Base-by-base conservation (phyloP, 2,888 invertebrate genomes). In the Nomada flava region DNA sequence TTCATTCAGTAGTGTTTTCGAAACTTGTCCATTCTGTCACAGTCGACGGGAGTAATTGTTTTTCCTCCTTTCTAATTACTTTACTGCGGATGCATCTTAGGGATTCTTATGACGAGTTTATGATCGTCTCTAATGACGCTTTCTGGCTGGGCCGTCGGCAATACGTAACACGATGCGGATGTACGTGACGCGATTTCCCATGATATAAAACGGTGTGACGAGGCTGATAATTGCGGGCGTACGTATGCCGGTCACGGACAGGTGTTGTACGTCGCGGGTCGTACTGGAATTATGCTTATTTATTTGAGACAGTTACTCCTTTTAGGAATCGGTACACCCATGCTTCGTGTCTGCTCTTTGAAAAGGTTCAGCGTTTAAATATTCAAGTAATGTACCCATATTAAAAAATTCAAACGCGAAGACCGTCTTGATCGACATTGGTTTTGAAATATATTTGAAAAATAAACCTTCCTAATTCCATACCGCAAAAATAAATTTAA, bases 181-280 rank as follows among this genome's bases (percentile, higher is more conserved):
- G 76, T 74, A 82, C 89, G 88, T 84, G 80, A 75, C 79, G 84
- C 84, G 81, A 82, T 87, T 90, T 89, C 89, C 88, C 89, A 88
- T 86, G 83, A 80, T 89, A 89, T 88, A 87, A 90, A 90, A 89
- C 82, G 79, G 65, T 47, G 76, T 67, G 71, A 72, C 26, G 67
- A 50, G 76, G 60, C 53, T 76, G 75, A 79, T 87, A 82, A 80
- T 76, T 78, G 70, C 62, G 71, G 55, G 64, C 20, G 74, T 74
- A 55, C 62, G 78, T 70, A 82, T 82, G 76, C 83, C 59, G 73
- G 83, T 83, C 83, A 82, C 83, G 83, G 72, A 76, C 71, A 73
- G 59, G 65, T 73, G 73, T 73, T 74, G 65, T 73, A 63, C 82
- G 78, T 52, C 68, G 72, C 62, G 52, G 57, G 18, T 42, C 62